These are phyloP conservation scores for Copidosoma aretas DNA, from an alignment of 2,888 invertebrate species.

Conservation along the genomic window DNA sequence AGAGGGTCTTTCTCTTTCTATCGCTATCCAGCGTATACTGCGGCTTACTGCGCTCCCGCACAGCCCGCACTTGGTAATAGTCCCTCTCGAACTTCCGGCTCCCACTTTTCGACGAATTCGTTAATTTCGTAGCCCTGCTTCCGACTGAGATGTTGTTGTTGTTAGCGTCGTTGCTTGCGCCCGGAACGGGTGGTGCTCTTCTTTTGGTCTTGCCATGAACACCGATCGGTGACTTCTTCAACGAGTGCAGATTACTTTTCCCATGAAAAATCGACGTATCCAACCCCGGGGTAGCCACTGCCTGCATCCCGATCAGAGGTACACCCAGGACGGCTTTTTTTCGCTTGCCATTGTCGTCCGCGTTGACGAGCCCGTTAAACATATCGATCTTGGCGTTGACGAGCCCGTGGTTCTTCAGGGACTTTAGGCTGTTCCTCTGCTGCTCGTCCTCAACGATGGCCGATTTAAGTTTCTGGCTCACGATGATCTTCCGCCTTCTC, in stretches of 20 bases:
- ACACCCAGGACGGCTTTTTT: constrained; percentile 49
- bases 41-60: constrained; percentile 24
- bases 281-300: too few relatives aligned
- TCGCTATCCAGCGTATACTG: constrained; percentile 32
- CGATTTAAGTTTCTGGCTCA: not conserved
- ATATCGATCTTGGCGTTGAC: constrained; percentile 56
- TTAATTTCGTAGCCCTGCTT: not conserved
- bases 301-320: constrained; percentile 59
- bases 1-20: constrained; percentile 55
- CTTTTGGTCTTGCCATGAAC: too few relatives aligned
- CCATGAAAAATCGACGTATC: too few relatives aligned
- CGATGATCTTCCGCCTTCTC: constrained; percentile 22
- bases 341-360: constrained; percentile 9
- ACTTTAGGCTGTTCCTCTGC: constrained; percentile 39
- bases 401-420: constrained; percentile 43
- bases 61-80: constrained; percentile 39
- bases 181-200: constrained; percentile 25
- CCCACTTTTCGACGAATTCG: constrained; percentile 17
- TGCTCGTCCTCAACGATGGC: constrained; percentile 7
- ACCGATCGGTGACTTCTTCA: constrained; percentile 25
- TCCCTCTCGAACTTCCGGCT: constrained; percentile 1
- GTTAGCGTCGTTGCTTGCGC: too few relatives aligned
- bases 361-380: constrained; percentile 50
- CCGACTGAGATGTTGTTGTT: not conserved
- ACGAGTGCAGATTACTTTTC: not conserved